Percentiles rank a stretch among this genome's conserved stretches.
Evolutionary conservation across 2,113 vertebrate genomes (phyloP).

Genomic region (Ctenodactylus gundi): DNA sequence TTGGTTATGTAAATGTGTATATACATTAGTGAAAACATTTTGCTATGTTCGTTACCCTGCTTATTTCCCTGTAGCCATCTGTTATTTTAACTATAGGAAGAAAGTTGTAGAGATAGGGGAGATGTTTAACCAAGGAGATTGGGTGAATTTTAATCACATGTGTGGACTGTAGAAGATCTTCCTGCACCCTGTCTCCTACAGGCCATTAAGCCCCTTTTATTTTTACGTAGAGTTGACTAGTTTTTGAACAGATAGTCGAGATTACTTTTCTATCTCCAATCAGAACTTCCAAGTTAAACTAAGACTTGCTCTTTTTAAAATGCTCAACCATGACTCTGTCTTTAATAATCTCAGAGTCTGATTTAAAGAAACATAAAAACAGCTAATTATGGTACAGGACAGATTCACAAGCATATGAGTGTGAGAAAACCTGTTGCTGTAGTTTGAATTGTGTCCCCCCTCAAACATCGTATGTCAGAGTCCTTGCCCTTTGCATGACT

Average conservation of each 20-base stretch:
- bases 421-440: neutral
- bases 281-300: neutral
- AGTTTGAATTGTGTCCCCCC: neutral
- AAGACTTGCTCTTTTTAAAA: neutral
- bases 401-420: neutral
- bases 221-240: neutral
- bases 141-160: neutral
- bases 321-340: too few species aligned
- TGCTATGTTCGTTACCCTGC: neutral
- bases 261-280: neutral
- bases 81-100: neutral
- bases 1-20: conserved; percentile 14
- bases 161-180: neutral
- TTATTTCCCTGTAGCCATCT: neutral
- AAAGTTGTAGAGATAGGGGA: neutral
- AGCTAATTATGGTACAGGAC: neutral
- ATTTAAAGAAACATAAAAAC: neutral
- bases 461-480: neutral
- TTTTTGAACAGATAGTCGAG: neutral
- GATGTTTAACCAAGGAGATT: neutral
- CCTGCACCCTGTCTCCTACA: neutral
- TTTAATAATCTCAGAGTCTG: too few species aligned
- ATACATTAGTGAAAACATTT: neutral
- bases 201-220: too few species aligned
- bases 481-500: neutral